These are phyloP conservation scores for Harpagifer antarcticus DNA, from an alignment of 2,797 vertebrate species.

Conservation along the genomic window DNA sequence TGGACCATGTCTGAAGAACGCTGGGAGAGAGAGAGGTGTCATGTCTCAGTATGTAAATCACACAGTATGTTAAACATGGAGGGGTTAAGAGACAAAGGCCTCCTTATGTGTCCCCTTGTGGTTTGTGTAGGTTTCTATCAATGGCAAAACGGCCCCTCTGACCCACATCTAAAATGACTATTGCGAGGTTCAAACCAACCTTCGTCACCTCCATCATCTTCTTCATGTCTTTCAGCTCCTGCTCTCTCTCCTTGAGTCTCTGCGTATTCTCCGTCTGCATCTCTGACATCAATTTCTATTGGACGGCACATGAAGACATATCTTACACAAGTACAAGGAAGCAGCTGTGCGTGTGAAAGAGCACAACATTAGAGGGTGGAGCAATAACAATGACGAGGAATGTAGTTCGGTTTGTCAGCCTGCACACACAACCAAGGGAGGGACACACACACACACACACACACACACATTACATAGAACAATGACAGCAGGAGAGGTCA, in stretches of 20 bases:
- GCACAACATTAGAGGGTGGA: conserved; percentile 26
- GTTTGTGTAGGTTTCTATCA: too few relatives aligned
- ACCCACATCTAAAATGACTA: neutral
- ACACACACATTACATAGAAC: conserved; percentile 28
- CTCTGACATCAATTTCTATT: conserved; percentile 77
- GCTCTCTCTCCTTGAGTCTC: conserved; percentile 81
- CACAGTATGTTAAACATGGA: neutral
- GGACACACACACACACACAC: conserved; percentile 27
- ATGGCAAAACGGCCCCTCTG: too few relatives aligned
- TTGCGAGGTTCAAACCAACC: conserved; percentile 60
- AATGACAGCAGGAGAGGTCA: neutral
- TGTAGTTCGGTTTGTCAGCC: conserved; percentile 72
- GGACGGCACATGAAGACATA: neutral
- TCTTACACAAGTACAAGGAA: conserved; percentile 17
- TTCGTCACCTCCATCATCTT: conserved; percentile 81
- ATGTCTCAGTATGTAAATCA: neutral
- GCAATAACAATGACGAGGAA: conserved; percentile 65
- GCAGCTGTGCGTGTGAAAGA: neutral
- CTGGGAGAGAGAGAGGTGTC: conserved; percentile 39
- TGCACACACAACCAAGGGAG: conserved; percentile 5
- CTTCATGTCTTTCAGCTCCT: conserved; percentile 85
- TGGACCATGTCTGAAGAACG: conserved; percentile 73
- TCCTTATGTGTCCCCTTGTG: too few relatives aligned
- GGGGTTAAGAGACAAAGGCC: too few relatives aligned
- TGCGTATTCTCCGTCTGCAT: conserved; percentile 77